A percentile compares a stretch with the other conserved stretches of the same genome.
Evolutionary conservation across 2,797 vertebrate genomes (phyloP).

Genomic region (Chrysocyon brachyurus): DNA sequence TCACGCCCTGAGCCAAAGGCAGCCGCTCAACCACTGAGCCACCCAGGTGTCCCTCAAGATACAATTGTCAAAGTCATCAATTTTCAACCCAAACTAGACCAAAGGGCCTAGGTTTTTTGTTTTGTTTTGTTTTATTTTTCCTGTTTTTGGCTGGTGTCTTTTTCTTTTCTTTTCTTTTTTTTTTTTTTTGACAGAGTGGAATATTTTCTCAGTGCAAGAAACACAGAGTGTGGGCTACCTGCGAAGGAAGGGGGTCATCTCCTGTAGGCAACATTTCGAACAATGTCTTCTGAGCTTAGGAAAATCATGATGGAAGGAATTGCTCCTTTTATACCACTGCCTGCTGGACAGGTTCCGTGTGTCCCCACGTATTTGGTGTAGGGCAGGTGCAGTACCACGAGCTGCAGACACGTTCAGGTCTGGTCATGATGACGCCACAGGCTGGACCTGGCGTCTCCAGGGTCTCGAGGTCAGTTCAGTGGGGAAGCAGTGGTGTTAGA

Average conservation of each 20-base stretch:
- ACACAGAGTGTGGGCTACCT: accelerated
- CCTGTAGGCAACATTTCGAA: accelerated
- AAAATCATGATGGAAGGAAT: too few relatives aligned
- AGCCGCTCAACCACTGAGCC: too few relatives aligned
- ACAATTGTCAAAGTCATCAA: neutral
- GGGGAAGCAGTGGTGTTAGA: too few relatives aligned
- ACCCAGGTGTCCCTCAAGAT: too few relatives aligned
- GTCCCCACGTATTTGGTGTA: accelerated
- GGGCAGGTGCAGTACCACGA: accelerated
- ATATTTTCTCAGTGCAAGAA: accelerated
- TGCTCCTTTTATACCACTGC: accelerated
- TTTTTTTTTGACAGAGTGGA: neutral
- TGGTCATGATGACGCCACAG: accelerated
- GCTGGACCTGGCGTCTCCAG: neutral
- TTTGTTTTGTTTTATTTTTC: too few relatives aligned
- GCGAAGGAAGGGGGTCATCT: accelerated
- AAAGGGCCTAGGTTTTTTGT: neutral
- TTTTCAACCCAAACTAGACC: neutral
- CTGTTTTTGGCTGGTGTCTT: neutral
- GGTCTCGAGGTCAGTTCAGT: accelerated
- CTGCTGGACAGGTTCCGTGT: neutral
- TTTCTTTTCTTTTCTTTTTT: too few relatives aligned
- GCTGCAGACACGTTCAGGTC: accelerated
- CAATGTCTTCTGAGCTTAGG: neutral
- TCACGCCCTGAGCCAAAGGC: too few relatives aligned